Evolutionary conservation across 2,113 vertebrate genomes (phyloP).

Genomic region (Thymallus thymallus): DNA sequence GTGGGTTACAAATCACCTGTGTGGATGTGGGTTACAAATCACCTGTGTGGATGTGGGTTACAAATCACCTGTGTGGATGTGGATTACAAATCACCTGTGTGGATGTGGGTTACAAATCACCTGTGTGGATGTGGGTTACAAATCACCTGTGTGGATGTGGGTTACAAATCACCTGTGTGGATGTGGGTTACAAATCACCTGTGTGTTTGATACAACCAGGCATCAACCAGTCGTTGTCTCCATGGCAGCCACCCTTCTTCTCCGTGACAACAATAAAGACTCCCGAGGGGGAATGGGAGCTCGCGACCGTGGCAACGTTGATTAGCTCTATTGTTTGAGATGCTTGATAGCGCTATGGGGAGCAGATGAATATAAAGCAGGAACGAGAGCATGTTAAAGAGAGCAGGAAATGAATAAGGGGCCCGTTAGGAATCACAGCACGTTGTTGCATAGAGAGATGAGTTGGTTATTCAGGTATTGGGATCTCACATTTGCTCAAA

Average conservation of each 20-base stretch:
- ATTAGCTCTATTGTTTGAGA: conserved; percentile 10
- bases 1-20: too few species aligned
- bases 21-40: too few species aligned
- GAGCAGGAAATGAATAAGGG: conserved; percentile 17
- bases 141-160: neutral
- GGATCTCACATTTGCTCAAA: neutral
- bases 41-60: too few species aligned
- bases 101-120: too few species aligned
- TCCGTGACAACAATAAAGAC: neutral
- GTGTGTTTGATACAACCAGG: neutral
- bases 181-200: neutral
- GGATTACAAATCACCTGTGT: too few species aligned
- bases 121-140: too few species aligned
- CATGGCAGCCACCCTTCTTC: neutral
- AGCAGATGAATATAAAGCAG: neutral
- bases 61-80: too few species aligned
- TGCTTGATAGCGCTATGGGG: neutral
- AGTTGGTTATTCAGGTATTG: conserved; percentile 16
- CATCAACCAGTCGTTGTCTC: neutral
- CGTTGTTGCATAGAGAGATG: conserved; percentile 25
- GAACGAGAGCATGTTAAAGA: conserved; percentile 1
- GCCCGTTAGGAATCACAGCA: neutral
- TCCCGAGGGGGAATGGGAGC: neutral
- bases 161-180: neutral
- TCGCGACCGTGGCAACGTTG: conserved; percentile 2